Evolutionary conservation across 2,113 vertebrate genomes (phyloP).

Genomic region (Ancistrus triradiatus): DNA sequence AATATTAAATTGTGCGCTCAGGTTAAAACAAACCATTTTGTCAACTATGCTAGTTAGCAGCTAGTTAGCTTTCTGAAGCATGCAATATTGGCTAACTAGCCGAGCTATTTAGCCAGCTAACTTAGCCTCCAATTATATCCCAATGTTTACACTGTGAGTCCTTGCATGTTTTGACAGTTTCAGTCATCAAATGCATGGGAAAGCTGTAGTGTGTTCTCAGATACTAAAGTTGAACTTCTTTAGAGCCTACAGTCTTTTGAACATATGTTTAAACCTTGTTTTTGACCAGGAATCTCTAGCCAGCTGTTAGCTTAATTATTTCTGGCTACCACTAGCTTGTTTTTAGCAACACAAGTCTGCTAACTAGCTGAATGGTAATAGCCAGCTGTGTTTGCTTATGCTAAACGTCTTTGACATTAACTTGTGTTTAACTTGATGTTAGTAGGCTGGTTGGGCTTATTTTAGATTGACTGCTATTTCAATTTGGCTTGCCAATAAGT

Average conservation of each 20-base stretch:
- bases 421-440: too few relatives aligned
- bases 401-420: too few relatives aligned
- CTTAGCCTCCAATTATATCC: slow-evolving; percentile 57
- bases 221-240: too few relatives aligned
- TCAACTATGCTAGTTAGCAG: slow-evolving; percentile 40
- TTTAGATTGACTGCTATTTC: too few relatives aligned
- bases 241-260: too few relatives aligned
- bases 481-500: too few relatives aligned
- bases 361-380: slow-evolving; percentile 35
- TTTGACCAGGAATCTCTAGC: slow-evolving; percentile 1
- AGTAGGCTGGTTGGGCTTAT: too few relatives aligned
- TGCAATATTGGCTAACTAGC: slow-evolving; percentile 44
- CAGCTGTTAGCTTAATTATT: slow-evolving; percentile 16
- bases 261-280: background rate
- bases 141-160: slow-evolving; percentile 51
- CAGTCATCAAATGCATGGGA: background rate
- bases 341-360: slow-evolving; percentile 37
- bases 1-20: background rate
- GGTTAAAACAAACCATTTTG: background rate
- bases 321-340: slow-evolving; percentile 37
- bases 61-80: slow-evolving; percentile 40
- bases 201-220: background rate
- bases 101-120: slow-evolving; percentile 73
- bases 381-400: slow-evolving; percentile 9
- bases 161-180: slow-evolving; percentile 7